Evolutionary conservation across 2,797 vertebrate species (phyloP), one percentile per base, ranked within the genome.

Genomic region (Fistularia commersonii): DNA sequence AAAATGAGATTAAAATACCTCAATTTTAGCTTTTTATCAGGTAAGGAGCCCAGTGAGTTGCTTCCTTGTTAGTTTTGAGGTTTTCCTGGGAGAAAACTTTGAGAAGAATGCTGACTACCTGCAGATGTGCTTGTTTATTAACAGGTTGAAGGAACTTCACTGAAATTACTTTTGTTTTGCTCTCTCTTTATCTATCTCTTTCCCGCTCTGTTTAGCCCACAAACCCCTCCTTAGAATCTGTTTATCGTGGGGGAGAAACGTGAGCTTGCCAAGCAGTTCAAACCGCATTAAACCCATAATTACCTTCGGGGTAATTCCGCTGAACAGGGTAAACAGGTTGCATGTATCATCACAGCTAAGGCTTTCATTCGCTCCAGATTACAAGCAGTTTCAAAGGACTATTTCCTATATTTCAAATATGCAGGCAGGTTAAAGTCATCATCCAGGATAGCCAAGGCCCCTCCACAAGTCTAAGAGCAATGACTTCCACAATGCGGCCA

Each of bases 271-370:
- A 45, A 37, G 52, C 32, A 35, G 32, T 51, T 48, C 8, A 7
- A 45, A 50, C 36, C 4, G 11, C 14, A 14, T 51, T 39, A 12
- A 60, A 37, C 14, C 33, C 14, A 32, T 48, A 32, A 57, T 51
- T 45, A 59, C 41, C 72, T 69, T 3, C 8, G 48, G 69, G 76
- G 41, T 15, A 45, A 60, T 63, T 74, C 65, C 56, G 23, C 5
- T 10, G 6, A 73, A 80, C 77, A 32, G 62, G 75, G 47, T 6
- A 11, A 72, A 68, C 83, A 48, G 72, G 63, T 66, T 82, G 34
- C 8, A 1, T 14, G 45, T 14, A 34, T 7, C 40, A 5, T 7
- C 8, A 3, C 2, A 54, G 44, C 5, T 0, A 42, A 46, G 52
- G 13, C 32, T 40, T 32, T 57, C 5, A 5, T 13, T 43, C 33